phyloP scores from a whole-genome alignment of 1,140 invertebrate genomes.

The Physella acuta region DNA sequence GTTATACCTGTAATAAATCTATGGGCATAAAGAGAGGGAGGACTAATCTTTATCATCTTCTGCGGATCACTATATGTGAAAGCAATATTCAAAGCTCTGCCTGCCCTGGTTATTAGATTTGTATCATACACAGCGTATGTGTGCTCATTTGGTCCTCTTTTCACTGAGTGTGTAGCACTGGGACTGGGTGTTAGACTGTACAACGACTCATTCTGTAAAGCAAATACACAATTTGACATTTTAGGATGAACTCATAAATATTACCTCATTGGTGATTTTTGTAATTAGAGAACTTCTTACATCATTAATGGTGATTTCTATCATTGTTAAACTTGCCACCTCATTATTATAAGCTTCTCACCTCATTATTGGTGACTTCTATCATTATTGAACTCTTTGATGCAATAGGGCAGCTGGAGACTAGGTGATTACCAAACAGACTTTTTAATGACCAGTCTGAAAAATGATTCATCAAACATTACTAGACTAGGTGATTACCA shows the following conservation, averaged over 20 bases:
- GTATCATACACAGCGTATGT: constrained; percentile 50
- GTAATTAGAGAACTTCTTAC: no score
- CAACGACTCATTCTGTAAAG: constrained; percentile 19
- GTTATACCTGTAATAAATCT: constrained; percentile 79
- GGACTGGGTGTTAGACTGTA: constrained; percentile 54
- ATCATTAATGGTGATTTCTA: no score
- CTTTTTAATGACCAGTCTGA: constrained; percentile 81
- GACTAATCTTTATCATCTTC: constrained; percentile 64
- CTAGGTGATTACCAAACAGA: constrained; percentile 81
- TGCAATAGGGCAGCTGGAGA: constrained; percentile 77
- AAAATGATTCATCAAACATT: constrained; percentile 22
- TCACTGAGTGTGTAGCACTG: constrained; percentile 63
- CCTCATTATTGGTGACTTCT: constrained; percentile 69
- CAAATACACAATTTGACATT: no score
- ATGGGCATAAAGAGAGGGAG: constrained; percentile 75
- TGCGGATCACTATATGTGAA: constrained; percentile 61
- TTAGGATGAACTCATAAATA: no score
- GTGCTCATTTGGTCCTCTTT: constrained; percentile 67
- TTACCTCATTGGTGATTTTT: no score
- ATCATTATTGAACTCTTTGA: constrained; percentile 78
- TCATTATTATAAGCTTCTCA: no score
- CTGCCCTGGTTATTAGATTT: constrained; percentile 29
- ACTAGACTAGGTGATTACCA: not conserved
- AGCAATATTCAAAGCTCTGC: constrained; percentile 68
- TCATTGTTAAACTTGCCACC: no score